phyloP scores from a whole-genome alignment of 2,113 vertebrate species.

The Malurus melanocephalus region DNA sequence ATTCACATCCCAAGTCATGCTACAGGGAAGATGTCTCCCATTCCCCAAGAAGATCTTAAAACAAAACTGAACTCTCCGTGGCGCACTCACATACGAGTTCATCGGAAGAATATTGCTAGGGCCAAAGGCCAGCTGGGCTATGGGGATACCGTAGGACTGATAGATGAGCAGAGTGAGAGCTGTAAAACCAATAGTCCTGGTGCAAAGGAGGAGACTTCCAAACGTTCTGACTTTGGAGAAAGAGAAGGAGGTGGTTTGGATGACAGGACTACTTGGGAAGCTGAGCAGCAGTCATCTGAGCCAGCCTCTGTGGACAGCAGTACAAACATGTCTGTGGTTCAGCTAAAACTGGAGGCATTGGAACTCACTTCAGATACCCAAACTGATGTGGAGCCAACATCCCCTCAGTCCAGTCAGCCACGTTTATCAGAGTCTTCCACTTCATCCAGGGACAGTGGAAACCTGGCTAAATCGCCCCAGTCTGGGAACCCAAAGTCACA shows the following conservation, averaged over 20 bases:
- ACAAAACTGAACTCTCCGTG: slow-evolving; percentile 85
- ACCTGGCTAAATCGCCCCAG: slow-evolving; percentile 49
- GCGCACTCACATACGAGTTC: slow-evolving; percentile 88
- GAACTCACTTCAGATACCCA: slow-evolving; percentile 65
- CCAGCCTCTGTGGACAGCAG: slow-evolving; percentile 10
- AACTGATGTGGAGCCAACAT: neutral
- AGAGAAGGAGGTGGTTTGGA: slow-evolving; percentile 12
- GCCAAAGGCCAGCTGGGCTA: slow-evolving; percentile 83
- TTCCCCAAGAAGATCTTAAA: slow-evolving; percentile 72
- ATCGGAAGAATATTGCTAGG: slow-evolving; percentile 82
- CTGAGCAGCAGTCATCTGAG: slow-evolving; percentile 60
- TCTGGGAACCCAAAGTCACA: slow-evolving; percentile 61
- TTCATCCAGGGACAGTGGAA: slow-evolving; percentile 60
- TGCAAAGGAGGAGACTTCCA: neutral
- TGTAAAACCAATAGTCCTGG: slow-evolving; percentile 35
- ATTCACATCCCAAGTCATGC: slow-evolving; percentile 72
- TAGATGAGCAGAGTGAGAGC: slow-evolving; percentile 70
- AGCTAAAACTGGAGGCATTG: slow-evolving; percentile 78
- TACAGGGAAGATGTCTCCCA: slow-evolving; percentile 59
- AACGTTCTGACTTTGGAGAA: neutral
- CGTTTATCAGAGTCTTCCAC: slow-evolving; percentile 56
- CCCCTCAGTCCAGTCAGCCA: slow-evolving; percentile 6
- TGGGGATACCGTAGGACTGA: slow-evolving; percentile 78
- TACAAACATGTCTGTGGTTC: slow-evolving; percentile 64
- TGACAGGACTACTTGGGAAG: slow-evolving; percentile 45